Percentiles rank a stretch among this genome's conserved stretches.
Conservation (phyloP, 2,113 vertebrate genomes). For the Caranx ignobilis region DNA sequence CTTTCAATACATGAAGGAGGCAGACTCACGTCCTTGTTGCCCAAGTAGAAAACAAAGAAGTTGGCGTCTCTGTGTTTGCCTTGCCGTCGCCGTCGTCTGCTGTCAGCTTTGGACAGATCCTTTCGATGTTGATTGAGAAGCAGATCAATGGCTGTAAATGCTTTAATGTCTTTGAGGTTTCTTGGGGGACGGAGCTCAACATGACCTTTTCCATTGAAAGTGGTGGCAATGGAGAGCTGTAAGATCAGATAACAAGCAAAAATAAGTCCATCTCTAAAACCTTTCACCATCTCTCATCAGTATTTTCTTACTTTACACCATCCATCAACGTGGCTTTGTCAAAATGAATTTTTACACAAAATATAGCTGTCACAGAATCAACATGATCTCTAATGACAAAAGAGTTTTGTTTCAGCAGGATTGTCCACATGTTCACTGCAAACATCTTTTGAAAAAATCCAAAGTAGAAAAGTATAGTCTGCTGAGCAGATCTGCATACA, state of each 20-base stretch:
- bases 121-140: slow-evolving; percentile 84
- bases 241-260: neutral
- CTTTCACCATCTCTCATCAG: too few species aligned
- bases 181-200: slow-evolving; percentile 88
- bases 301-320: too few species aligned
- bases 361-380: too few species aligned
- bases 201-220: slow-evolving; percentile 88
- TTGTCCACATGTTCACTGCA: too few species aligned
- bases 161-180: slow-evolving; percentile 87
- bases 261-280: too few species aligned
- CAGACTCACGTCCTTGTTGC: slow-evolving; percentile 86
- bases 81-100: slow-evolving; percentile 4
- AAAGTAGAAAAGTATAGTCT: too few species aligned
- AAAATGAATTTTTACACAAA: too few species aligned
- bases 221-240: slow-evolving; percentile 88
- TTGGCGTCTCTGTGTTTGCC: slow-evolving; percentile 49
- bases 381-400: too few species aligned
- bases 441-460: too few species aligned
- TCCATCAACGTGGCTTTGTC: too few species aligned
- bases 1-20: neutral
- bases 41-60: slow-evolving; percentile 91
- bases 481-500: too few species aligned
- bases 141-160: slow-evolving; percentile 89
- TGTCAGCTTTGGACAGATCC: neutral
- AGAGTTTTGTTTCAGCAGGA: too few species aligned